Evolutionary conservation across 2,113 vertebrate species (phyloP).

Genomic region (Zosterops pallidus): DNA sequence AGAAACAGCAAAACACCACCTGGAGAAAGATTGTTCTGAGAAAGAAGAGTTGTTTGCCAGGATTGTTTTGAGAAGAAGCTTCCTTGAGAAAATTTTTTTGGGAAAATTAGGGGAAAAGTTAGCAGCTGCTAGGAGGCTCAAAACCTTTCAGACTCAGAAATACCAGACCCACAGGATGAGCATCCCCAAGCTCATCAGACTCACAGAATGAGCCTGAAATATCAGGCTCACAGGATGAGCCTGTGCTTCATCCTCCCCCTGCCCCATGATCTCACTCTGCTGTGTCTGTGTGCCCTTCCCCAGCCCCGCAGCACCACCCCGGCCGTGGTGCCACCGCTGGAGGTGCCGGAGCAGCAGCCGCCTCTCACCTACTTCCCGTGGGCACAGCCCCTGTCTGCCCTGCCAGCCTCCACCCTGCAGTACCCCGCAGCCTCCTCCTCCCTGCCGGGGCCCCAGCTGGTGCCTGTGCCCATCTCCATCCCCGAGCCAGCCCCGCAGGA

Average conservation of each 20-base stretch:
- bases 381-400: conserved; percentile 85
- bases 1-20: too few species aligned
- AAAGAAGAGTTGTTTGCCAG: too few species aligned
- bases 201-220: too few species aligned
- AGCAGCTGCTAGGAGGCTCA: too few species aligned
- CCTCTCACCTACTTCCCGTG: conserved; percentile 88
- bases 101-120: too few species aligned
- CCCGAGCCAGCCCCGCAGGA: conserved; percentile 80
- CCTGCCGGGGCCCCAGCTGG: conserved; percentile 76
- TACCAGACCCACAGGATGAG: background rate
- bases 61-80: too few species aligned
- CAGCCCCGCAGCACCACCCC: conserved; percentile 80
- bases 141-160: too few species aligned
- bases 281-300: background rate
- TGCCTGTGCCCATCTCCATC: conserved; percentile 83
- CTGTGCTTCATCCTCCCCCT: background rate
- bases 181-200: too few species aligned
- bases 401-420: conserved; percentile 80
- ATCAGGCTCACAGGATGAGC: background rate
- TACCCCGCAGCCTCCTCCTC: conserved; percentile 78
- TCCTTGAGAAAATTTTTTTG: too few species aligned
- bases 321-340: conserved; percentile 78
- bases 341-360: conserved; percentile 80
- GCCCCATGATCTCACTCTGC: accelerated
- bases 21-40: too few species aligned